A percentile compares a stretch with the other conserved stretches of the same genome.
Evolutionary conservation across 2,888 invertebrate species (phyloP).

Genomic region (Cylindroiulus punctatus): DNA sequence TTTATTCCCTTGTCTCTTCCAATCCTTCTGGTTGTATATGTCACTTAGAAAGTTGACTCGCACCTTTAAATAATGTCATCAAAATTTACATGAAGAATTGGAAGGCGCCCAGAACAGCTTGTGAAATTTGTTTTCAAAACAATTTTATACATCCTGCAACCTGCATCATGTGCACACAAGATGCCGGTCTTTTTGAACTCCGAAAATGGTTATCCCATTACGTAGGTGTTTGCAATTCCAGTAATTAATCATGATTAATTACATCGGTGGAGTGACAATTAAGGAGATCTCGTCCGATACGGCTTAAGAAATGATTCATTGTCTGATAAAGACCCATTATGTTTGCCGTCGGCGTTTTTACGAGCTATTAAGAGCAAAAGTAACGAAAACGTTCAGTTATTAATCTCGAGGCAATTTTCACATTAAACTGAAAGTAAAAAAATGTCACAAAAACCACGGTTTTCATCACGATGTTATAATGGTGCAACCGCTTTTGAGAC

Average conservation of each 20-base stretch:
- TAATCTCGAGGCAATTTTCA: background rate
- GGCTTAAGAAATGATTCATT: slow-evolving; percentile 29
- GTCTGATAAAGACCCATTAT: slow-evolving; percentile 1
- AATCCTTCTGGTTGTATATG: background rate
- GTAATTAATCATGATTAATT: slow-evolving; percentile 38
- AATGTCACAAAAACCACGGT: no score
- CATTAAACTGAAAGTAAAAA: background rate
- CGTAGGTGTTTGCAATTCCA: background rate
- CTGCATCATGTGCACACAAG: no score
- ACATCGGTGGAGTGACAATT: slow-evolving; percentile 29
- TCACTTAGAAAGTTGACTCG: background rate
- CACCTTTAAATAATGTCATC: no score
- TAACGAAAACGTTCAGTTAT: background rate
- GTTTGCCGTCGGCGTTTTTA: background rate
- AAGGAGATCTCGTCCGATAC: background rate
- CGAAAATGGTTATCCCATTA: background rate
- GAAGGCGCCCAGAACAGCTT: no score
- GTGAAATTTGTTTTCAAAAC: no score
- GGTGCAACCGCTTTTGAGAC: no score
- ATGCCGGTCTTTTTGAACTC: no score
- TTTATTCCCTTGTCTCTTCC: slow-evolving; percentile 6
- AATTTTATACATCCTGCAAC: no score
- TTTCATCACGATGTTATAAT: no score
- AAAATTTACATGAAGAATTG: no score
- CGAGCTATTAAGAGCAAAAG: background rate